Evolutionary conservation across 1,140 invertebrate genomes (phyloP), one percentile per base, ranked within the genome.

Genomic region (Augochlora pura): DNA sequence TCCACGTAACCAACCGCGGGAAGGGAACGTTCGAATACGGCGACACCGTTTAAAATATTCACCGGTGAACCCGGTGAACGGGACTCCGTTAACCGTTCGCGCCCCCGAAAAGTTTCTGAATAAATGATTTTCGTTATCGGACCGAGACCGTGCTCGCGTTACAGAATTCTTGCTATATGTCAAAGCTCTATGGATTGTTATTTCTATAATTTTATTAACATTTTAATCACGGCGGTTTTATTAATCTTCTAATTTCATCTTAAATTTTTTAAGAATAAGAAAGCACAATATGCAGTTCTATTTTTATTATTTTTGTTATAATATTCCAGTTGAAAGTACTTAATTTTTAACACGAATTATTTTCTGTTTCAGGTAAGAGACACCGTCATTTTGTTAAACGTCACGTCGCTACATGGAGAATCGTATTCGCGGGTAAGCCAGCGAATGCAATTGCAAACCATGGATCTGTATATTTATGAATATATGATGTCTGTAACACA

Each of bases 21-120:
- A n/a, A n/a, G n/a, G 4, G 25, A 57, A 21, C 27, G 27, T 12
- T 2, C 8, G 32, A 57, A 38, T 21, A 52, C 38, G 72, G 80
- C 81, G n/a, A n/a, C n/a, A n/a, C n/a, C 73, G 71, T 70, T 84
- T 71, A 54, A 70, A 62, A n/a, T 42, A 42, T 66, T 67, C 49
- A 49, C 49, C n/a, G n/a, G 16, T 18, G 14, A 14, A 4, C 49
- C 14, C 49, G 16, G 32, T 23, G 10, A 70, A 70, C 54, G 42
- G 9, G 42, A 38, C 57, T n/a, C n/a, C 21, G 60, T 57, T 64
- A 64, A 71, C 57, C 6, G 14, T 18, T 8, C n/a, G 14, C 6
- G 16, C 14, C 1, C 4, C 25, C n/a, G 25, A 9, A 16, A 32
- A n/a, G 21, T 46, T 68, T 32, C 12, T 70, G 69, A 77, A 77